Conservation (phyloP, 2,888 invertebrate genomes). For the Pristionchus fissidentatus region DNA sequence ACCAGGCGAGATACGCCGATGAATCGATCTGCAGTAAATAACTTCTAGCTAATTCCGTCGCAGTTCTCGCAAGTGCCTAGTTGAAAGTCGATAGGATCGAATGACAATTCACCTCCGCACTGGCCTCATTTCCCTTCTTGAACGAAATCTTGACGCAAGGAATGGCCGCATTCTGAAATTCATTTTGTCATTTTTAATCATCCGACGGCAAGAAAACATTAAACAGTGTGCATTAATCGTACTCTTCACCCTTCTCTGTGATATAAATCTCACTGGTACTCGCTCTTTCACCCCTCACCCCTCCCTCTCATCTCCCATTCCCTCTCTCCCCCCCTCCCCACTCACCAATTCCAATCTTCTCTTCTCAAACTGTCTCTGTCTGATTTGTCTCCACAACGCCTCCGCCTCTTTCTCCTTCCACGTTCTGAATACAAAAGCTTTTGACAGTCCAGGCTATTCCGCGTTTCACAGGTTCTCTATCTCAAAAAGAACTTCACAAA, state of each 20-base stretch:
- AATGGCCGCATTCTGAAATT: slow-evolving; percentile 30
- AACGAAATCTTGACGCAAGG: background rate
- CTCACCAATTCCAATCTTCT: slow-evolving; percentile 26
- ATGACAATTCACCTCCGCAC: slow-evolving; percentile 23
- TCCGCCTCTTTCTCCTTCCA: slow-evolving; percentile 43
- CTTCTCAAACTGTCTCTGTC: slow-evolving; percentile 8
- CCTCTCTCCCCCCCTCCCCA: background rate
- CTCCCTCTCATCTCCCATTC: no score
- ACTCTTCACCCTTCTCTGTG: no score
- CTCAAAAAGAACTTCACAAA: no score
- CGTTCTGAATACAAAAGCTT: background rate
- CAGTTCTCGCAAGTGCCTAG: no score
- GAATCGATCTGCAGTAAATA: slow-evolving; percentile 7
- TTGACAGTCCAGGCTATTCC: no score
- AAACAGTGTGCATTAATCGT: no score
- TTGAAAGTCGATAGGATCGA: no score
- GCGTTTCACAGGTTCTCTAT: no score
- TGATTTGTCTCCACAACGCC: background rate
- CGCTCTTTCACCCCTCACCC: no score
- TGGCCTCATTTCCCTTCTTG: slow-evolving; percentile 27
- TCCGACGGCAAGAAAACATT: no score
- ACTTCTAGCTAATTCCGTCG: no score
- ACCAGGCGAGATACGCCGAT: slow-evolving; percentile 53
- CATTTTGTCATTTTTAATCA: background rate
- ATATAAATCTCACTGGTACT: no score